A percentile compares a stretch with the other conserved stretches of the same genome.
These are phyloP conservation scores for Sarcophilus harrisii DNA, from an alignment of 2,797 vertebrate species.

Conservation along the genomic window DNA sequence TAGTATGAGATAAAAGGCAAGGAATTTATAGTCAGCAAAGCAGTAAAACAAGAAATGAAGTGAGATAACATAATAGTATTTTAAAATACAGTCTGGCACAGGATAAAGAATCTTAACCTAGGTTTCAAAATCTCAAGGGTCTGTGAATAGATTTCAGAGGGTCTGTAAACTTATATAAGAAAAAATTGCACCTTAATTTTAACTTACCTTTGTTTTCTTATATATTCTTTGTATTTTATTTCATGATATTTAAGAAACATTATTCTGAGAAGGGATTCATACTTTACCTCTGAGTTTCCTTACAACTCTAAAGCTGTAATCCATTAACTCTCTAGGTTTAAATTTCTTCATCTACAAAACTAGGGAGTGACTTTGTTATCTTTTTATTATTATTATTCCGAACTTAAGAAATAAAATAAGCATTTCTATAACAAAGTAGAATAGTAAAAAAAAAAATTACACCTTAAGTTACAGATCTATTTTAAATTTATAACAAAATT, in stretches of 20 bases:
- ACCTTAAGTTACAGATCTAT: neutral
- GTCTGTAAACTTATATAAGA: no score
- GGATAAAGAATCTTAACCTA: neutral
- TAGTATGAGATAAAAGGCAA: slow-evolving; percentile 37
- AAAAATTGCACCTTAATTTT: no score
- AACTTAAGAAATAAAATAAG: neutral
- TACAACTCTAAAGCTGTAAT: neutral
- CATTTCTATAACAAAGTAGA: neutral
- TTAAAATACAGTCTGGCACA: neutral
- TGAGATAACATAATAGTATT: neutral
- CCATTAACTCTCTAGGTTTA: neutral
- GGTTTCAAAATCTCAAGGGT: no score
- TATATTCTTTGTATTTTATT: no score
- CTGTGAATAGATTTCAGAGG: no score
- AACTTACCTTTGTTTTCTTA: no score
- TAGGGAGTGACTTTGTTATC: neutral
- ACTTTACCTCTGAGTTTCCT: neutral
- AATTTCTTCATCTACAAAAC: neutral
- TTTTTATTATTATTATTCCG: neutral
- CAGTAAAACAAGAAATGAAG: slow-evolving; percentile 37
- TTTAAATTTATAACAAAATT: neutral
- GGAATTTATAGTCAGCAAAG: slow-evolving; percentile 24
- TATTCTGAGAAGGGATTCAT: no score
- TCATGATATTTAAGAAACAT: no score
- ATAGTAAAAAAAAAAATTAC: neutral